Percentiles rank a stretch among this genome's conserved stretches.
phyloP scores from a whole-genome alignment of 30 jellyfish, hydroid and myxozoan genomes.

The Cassiopea andromeda region DNA sequence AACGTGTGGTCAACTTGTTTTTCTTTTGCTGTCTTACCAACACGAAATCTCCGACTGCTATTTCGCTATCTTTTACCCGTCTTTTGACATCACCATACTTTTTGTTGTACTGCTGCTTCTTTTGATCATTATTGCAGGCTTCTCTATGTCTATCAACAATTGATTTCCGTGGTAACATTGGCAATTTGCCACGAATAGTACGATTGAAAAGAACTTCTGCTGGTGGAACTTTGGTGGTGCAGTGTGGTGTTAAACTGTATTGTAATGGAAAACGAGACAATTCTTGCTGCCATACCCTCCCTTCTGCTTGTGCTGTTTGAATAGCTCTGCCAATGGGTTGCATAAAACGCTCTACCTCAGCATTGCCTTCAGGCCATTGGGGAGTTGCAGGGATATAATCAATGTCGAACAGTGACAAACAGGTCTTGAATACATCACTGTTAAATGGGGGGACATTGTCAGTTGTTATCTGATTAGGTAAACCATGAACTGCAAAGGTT shows the following conservation, averaged over 20 bases:
- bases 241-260: constrained; percentile 5
- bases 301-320: constrained; percentile 50
- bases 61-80: constrained; percentile 25
- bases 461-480: constrained; percentile 7
- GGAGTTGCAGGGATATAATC: constrained; percentile 11
- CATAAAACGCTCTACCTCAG: constrained; percentile 41
- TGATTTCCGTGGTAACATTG: not conserved
- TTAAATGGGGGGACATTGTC: constrained; percentile 70
- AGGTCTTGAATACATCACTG: constrained; percentile 33
- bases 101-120: constrained; percentile 22
- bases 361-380: constrained; percentile 56
- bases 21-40: constrained; percentile 40
- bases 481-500: constrained; percentile 37
- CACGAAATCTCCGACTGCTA: constrained; percentile 29
- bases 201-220: constrained; percentile 39
- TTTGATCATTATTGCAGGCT: constrained; percentile 38
- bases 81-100: constrained; percentile 50
- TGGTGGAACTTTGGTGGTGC: constrained; percentile 1
- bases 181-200: constrained; percentile 50
- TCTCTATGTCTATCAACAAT: constrained; percentile 5
- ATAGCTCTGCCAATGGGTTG: constrained; percentile 43
- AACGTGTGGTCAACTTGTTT: constrained; percentile 39
- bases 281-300: constrained; percentile 67
- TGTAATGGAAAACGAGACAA: constrained; percentile 19
- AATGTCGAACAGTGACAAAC: constrained; percentile 15